Conservation (phyloP, 2,797 vertebrate species). For the Synanceia verrucosa region DNA sequence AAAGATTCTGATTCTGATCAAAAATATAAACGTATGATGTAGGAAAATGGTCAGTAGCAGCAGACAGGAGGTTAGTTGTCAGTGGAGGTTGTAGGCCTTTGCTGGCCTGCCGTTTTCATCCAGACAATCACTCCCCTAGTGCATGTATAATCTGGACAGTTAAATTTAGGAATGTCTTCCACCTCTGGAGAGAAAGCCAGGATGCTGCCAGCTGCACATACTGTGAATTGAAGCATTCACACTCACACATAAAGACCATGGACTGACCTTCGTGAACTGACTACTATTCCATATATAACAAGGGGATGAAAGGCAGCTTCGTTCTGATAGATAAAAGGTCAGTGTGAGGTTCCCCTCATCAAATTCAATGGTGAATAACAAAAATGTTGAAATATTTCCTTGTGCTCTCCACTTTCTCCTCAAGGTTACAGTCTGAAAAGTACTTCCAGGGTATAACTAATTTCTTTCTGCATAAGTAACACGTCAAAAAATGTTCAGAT, state of each 20-base stretch:
- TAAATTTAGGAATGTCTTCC: conserved; percentile 73
- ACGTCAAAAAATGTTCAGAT: not conserved
- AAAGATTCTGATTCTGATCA: too few species aligned
- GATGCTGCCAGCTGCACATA: conserved; percentile 15
- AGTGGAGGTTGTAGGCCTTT: conserved; percentile 47
- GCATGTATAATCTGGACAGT: conserved; percentile 68
- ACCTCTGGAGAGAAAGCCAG: conserved; percentile 43
- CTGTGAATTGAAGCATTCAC: conserved; percentile 25
- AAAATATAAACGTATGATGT: conserved; percentile 14
- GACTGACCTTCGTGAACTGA: not conserved
- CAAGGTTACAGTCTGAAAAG: not conserved
- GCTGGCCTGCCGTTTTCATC: conserved; percentile 47
- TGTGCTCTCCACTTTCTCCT: not conserved
- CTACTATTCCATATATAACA: not conserved
- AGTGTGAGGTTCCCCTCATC: not conserved
- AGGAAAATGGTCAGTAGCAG: conserved; percentile 40
- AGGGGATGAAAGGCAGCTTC: not conserved
- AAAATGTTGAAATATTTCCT: not conserved
- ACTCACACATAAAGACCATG: not conserved
- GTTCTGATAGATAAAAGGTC: not conserved
- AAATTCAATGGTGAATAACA: too few species aligned
- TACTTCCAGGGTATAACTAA: not conserved
- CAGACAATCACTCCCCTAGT: conserved; percentile 67
- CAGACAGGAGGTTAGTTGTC: conserved; percentile 38
- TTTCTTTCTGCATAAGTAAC: not conserved